These are phyloP conservation scores for Notiomystis cincta DNA, from an alignment of 2,113 vertebrate genomes.

Conservation along the genomic window DNA sequence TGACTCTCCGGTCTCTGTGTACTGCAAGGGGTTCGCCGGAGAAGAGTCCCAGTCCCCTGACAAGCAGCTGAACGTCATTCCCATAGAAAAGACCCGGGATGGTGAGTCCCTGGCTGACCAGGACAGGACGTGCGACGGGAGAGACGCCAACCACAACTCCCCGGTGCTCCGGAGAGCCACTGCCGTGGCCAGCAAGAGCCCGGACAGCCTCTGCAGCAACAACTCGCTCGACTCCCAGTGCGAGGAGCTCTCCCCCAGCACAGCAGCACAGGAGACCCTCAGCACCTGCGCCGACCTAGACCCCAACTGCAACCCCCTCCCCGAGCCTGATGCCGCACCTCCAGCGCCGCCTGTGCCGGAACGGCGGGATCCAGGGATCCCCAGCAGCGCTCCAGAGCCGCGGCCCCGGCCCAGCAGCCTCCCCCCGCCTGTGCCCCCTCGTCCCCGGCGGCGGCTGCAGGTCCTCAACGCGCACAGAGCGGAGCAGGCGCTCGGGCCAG, in stretches of 20 bases:
- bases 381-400: background rate
- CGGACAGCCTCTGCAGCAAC: slow-evolving; percentile 70
- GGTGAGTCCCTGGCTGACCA: background rate
- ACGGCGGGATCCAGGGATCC: background rate
- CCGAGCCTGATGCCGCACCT: background rate
- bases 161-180: accelerated
- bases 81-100: background rate
- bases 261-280: background rate
- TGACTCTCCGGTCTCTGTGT: slow-evolving; percentile 79
- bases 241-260: background rate
- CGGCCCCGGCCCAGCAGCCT: background rate
- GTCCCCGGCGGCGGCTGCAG: slow-evolving; percentile 26
- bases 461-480: background rate
- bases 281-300: background rate
- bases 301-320: slow-evolving; percentile 72
- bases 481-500: background rate
- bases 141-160: background rate
- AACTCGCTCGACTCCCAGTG: slow-evolving; percentile 19
- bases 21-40: slow-evolving; percentile 66
- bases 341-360: accelerated
- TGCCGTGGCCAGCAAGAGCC: background rate
- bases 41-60: slow-evolving; percentile 53
- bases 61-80: slow-evolving; percentile 10
- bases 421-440: slow-evolving; percentile 24
- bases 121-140: background rate